A percentile compares a stretch with the other conserved stretches of the same genome.
These are phyloP conservation scores for Rambutsinella grinnellia DNA, from an alignment of 2,888 invertebrate genomes.

Conservation along the genomic window DNA sequence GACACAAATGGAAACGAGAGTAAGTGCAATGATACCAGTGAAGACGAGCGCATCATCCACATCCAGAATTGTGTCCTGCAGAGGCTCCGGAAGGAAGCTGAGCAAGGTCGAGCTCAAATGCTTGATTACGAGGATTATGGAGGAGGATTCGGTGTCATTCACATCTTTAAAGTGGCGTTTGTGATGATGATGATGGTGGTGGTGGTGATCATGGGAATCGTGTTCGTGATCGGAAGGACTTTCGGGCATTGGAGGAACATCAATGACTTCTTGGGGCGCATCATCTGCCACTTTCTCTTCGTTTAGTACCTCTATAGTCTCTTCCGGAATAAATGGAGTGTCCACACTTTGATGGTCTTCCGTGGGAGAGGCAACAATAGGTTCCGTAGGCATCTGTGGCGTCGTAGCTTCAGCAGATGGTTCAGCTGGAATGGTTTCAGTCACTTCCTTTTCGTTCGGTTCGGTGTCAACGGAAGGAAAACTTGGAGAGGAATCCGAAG, in stretches of 20 bases:
- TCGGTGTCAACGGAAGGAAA: too few relatives aligned
- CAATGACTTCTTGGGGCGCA: background rate
- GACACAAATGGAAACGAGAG: slow-evolving; percentile 65
- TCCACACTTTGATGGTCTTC: too few relatives aligned
- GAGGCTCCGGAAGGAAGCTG: slow-evolving; percentile 63
- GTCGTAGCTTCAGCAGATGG: too few relatives aligned
- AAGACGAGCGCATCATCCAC: slow-evolving; percentile 65
- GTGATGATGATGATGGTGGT: slow-evolving; percentile 42
- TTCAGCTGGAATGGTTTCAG: background rate
- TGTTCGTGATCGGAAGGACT: slow-evolving; percentile 1
- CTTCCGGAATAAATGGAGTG: too few relatives aligned
- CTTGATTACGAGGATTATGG: slow-evolving; percentile 59
- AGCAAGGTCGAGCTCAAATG: slow-evolving; percentile 64
- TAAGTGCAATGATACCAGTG: slow-evolving; percentile 65
- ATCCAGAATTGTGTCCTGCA: slow-evolving; percentile 66
- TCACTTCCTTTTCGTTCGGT: background rate
- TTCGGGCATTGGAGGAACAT: background rate
- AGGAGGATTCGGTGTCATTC: slow-evolving; percentile 44
- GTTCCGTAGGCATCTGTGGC: background rate
- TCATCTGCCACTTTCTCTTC: background rate
- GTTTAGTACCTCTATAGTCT: background rate
- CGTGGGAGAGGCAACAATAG: background rate
- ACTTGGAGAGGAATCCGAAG: background rate
- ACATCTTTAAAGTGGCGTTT: slow-evolving; percentile 22
- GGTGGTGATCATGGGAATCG: slow-evolving; percentile 33